Base-by-base conservation (phyloP, 2,797 vertebrate genomes). In the Syngnathus acus region DNA sequence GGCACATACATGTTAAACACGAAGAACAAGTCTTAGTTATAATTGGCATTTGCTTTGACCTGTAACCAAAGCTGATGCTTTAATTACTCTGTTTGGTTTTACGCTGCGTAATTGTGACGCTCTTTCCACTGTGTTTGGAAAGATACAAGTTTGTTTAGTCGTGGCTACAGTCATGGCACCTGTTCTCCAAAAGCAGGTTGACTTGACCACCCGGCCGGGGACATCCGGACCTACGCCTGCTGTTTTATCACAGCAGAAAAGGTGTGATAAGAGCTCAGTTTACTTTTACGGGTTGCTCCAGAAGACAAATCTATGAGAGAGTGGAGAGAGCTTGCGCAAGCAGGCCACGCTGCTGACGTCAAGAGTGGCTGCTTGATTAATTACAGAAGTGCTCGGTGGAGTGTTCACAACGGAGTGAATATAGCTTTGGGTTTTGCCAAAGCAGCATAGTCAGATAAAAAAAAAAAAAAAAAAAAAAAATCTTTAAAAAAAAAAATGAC, bases 331-430 rank as follows among this genome's bases (percentile, higher is more conserved):
- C 78, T 86, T 90, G 68, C 80, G 83, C 81, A 91, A 86, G 83
- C 72, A 68, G 13, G 76, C 72, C n/a, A 32, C 65, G 74, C 71
- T 59, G 67, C 76, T 88, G 79, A 89, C 84, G 83, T 85, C 84
- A 86, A 17, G 79, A 66, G 51, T 76, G 71, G 69, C 78, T 81
- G 84, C 80, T 73, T 88, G 86, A 89, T 83, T 86, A 76, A 88
- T 86, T 85, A 77, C 68, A 76, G 74, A 72, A 79, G 83, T 66
- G 79, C 71, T 78, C 62, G 65, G 75, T 66, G 63, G 57, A 68
- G 60, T 26, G 21, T 23, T 62, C 6, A 47, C 21, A 47, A 47
- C 42, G 32, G 32, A 45, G 40, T 1, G 11, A 45, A 45, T 26
- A 11, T 23, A 23, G 59, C 58, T 5, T 10, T 2, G 53, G 53